These are phyloP conservation scores for Xenotilapia caudafasciata DNA, from an alignment of 2,113 vertebrate species.

Conservation along the genomic window DNA sequence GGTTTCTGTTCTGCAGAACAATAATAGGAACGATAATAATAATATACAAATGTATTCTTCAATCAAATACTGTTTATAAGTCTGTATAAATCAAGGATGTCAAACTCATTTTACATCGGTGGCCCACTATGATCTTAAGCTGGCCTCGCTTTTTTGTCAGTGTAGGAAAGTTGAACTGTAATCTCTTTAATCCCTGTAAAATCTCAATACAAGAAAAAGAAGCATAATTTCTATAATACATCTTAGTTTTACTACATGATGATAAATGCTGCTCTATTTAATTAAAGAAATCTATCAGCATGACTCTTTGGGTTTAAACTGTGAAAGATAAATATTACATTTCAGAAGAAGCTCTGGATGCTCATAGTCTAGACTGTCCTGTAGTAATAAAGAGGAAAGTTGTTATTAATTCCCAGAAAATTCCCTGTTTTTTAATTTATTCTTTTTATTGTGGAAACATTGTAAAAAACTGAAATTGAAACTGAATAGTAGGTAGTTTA, in stretches of 20 bases:
- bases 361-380: neutral
- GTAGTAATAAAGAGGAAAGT: neutral
- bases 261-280: neutral
- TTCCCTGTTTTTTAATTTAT: neutral
- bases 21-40: neutral
- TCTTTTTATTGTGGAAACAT: neutral
- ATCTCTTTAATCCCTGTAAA: neutral
- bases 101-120: neutral
- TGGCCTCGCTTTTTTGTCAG: neutral
- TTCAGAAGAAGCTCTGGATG: neutral
- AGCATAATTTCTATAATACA: neutral
- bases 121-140: neutral
- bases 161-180: neutral
- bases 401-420: neutral
- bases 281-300: neutral
- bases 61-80: neutral
- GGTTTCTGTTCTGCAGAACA: neutral
- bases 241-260: neutral
- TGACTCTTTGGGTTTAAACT: neutral
- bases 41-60: neutral
- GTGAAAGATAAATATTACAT: neutral
- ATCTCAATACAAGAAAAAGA: neutral
- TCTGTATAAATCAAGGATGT: neutral
- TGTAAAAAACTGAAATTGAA: neutral
- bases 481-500: neutral